Evolutionary conservation across 2,888 invertebrate species (phyloP).

Genomic region (Acanthococcus lagerstroemiae): DNA sequence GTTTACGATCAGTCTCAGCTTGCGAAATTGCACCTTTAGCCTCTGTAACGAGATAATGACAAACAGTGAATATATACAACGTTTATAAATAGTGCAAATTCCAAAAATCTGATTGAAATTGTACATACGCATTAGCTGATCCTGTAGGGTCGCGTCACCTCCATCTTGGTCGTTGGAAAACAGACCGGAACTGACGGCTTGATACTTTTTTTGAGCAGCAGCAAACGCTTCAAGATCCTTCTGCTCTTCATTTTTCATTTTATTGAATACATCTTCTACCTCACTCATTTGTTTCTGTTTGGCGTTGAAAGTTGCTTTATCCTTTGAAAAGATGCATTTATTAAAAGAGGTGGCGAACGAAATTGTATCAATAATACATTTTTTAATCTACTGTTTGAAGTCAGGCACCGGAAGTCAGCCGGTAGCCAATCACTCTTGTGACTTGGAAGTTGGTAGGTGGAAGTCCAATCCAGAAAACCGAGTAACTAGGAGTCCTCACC

Average conservation of each 20-base stretch:
- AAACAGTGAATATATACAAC: too few relatives aligned
- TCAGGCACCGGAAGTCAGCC: too few relatives aligned
- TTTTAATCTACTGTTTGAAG: neutral
- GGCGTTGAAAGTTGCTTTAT: constrained; percentile 50
- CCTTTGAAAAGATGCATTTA: constrained; percentile 39
- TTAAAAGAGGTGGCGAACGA: too few relatives aligned
- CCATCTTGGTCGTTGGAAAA: constrained; percentile 63
- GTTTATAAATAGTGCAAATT: too few relatives aligned
- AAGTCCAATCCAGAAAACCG: too few relatives aligned
- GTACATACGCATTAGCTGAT: constrained; percentile 66
- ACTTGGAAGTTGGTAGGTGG: too few relatives aligned
- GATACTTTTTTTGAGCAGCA: constrained; percentile 65
- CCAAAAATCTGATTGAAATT: too few relatives aligned
- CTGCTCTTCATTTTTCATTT: constrained; percentile 56
- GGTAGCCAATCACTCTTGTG: too few relatives aligned
- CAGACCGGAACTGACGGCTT: constrained; percentile 75
- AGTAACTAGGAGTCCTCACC: too few relatives aligned
- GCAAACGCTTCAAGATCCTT: constrained; percentile 56
- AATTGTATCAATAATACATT: neutral
- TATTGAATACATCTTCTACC: constrained; percentile 55
- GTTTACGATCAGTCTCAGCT: constrained; percentile 67
- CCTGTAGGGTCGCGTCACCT: constrained; percentile 71
- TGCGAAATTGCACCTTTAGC: constrained; percentile 65
- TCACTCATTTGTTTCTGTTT: constrained; percentile 54
- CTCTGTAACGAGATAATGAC: too few relatives aligned